phyloP scores from a whole-genome alignment of 2,113 vertebrate species.

The Gavia stellata region DNA sequence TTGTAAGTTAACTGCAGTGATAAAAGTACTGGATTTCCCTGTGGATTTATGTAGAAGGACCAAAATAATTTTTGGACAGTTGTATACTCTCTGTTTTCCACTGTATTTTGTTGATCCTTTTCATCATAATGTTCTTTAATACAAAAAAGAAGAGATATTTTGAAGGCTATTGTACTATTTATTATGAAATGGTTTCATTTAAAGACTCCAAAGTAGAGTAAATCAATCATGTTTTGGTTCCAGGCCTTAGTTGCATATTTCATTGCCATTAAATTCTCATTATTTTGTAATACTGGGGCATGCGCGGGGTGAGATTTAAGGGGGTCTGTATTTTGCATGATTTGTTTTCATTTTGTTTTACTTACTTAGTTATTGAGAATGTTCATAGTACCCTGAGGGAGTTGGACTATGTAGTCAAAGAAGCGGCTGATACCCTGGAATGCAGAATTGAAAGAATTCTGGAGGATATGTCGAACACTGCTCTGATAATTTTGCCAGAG shows the following conservation, averaged over 20 bases:
- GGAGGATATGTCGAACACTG: slow-evolving; percentile 60
- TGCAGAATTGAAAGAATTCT: slow-evolving; percentile 76
- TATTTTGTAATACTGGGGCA: neutral
- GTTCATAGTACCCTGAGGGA: slow-evolving; percentile 67
- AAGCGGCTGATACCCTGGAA: slow-evolving; percentile 71
- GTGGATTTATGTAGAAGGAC: neutral
- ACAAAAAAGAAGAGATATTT: neutral
- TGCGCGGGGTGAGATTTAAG: neutral
- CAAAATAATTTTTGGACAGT: neutral
- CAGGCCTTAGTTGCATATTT: neutral
- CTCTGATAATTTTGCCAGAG: slow-evolving; percentile 72
- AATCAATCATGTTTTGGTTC: neutral
- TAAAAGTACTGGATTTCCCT: neutral
- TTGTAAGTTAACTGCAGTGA: neutral
- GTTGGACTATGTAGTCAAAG: slow-evolving; percentile 67
- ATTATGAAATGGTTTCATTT: neutral
- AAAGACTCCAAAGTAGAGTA: neutral
- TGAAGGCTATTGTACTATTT: neutral
- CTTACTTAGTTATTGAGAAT: slow-evolving; percentile 65
- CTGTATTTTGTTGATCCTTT: neutral
- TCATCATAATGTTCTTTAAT: neutral
- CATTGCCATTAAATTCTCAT: neutral
- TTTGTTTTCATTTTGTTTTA: neutral
- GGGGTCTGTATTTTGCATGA: neutral
- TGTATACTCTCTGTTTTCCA: neutral